phyloP scores from a whole-genome alignment of 2,113 vertebrate species.

The Cairina moschata region DNA sequence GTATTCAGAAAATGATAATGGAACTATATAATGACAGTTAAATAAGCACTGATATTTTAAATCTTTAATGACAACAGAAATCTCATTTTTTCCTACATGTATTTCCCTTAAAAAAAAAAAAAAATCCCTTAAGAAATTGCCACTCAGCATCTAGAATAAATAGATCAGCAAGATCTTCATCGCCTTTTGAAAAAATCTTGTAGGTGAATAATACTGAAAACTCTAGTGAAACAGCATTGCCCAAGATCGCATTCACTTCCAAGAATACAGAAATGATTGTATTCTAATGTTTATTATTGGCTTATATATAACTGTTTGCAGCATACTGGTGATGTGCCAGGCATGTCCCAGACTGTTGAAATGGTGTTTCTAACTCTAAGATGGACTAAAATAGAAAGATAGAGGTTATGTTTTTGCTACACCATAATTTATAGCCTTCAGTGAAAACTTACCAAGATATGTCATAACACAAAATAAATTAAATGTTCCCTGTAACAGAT shows the following conservation, averaged over 20 bases:
- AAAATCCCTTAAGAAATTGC: background rate
- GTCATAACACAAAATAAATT: background rate
- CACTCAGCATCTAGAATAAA: background rate
- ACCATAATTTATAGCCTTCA: background rate
- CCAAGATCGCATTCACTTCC: background rate
- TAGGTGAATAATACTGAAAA: background rate
- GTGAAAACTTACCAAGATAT: background rate
- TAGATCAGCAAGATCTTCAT: background rate
- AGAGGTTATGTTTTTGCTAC: background rate
- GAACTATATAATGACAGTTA: constrained; percentile 2
- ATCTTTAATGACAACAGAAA: background rate
- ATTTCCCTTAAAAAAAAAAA: background rate
- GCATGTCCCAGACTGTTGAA: background rate
- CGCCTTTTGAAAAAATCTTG: background rate
- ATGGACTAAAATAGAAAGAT: background rate
- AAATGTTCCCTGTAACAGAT: background rate
- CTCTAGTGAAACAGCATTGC: background rate
- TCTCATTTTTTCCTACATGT: background rate
- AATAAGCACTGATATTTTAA: background rate
- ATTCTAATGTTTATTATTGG: background rate
- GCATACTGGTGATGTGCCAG: background rate
- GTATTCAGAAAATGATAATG: constrained; percentile 24
- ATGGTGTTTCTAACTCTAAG: fast-evolving
- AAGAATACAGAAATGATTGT: background rate
- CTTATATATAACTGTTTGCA: background rate